Evolutionary conservation across 2,113 vertebrate genomes (phyloP), one percentile per base, ranked within the genome.

Genomic region (Semicossyphus pulcher): DNA sequence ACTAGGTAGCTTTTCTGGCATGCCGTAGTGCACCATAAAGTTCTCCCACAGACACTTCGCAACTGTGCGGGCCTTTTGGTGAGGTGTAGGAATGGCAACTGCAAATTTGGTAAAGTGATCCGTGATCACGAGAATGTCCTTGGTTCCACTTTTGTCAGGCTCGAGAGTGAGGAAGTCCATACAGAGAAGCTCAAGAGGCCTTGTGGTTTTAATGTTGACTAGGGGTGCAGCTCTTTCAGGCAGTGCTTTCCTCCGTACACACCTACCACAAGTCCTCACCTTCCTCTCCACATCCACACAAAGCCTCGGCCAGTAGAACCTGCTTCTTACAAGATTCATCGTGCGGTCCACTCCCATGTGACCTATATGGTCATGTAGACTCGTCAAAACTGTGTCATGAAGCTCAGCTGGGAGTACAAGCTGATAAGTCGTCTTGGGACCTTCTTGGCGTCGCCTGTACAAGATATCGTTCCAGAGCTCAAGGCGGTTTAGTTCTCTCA

Each of bases 111-210:
- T 71, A 8, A 60, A 71, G n/a, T 42, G 31, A 26, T 72, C 56
- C 84, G 79, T 88, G 76, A 86, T 68, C 54, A 60, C 52, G 76
- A 83, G 14, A 56, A 57, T 45, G 41, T 18, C 14, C 26, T 7
- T 4, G 1, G 3, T 45, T 7, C 3, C 20, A 4, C 31, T 4
- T 1, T 5, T 7, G 7, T 3, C 61, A 14, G 72, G 25, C n/a
- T 75, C 61, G 0, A 72, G 14, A 61, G 10, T 10, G 34, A 36
- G 15, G 11, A 61, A 52, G 15, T 72, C 69, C 14, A 72, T 64
- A 10, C 52, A 75, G 7, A 66, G 11, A 0, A 75, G 32, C 4
- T 66, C 42, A 3, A 58, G 25, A 2, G 53, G 60, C 4, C n/a
- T 5, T 4, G 6, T 45, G 6, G 42, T 18, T 45, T 20, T 41